A percentile compares a stretch with the other conserved stretches of the same genome.
Conservation (phyloP, 2,113 vertebrate species). For the Dermatemys mawii region DNA sequence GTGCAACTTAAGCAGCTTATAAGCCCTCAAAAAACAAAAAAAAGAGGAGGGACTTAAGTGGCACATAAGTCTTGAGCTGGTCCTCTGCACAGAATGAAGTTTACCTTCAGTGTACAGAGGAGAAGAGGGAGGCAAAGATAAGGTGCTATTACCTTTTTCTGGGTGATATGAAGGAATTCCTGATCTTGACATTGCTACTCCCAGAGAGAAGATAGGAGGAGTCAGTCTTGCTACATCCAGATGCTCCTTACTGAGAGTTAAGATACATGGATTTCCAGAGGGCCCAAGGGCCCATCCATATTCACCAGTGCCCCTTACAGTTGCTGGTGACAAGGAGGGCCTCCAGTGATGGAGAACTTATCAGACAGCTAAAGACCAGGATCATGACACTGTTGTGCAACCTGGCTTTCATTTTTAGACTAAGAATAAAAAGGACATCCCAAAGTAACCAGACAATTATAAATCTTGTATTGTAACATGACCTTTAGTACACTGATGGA, state of each 20-base stretch:
- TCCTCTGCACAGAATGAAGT: background rate
- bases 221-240: background rate
- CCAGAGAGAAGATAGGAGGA: background rate
- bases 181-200: background rate
- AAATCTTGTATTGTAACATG: background rate
- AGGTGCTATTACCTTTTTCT: background rate
- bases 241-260: background rate
- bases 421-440: background rate
- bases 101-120: background rate
- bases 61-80: background rate
- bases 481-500: background rate
- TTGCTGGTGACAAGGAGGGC: background rate
- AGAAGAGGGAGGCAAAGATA: conserved; percentile 6
- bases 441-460: background rate
- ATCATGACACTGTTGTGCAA: background rate
- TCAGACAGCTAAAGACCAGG: background rate
- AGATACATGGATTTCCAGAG: background rate
- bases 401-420: background rate
- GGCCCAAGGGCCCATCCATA: background rate
- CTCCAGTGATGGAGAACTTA: background rate
- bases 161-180: background rate
- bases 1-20: background rate
- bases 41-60: background rate
- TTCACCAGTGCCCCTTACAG: background rate
- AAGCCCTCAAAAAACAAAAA: background rate